phyloP scores from a whole-genome alignment of 2,113 vertebrate genomes.

The Psammodynastes pulverulentus region DNA sequence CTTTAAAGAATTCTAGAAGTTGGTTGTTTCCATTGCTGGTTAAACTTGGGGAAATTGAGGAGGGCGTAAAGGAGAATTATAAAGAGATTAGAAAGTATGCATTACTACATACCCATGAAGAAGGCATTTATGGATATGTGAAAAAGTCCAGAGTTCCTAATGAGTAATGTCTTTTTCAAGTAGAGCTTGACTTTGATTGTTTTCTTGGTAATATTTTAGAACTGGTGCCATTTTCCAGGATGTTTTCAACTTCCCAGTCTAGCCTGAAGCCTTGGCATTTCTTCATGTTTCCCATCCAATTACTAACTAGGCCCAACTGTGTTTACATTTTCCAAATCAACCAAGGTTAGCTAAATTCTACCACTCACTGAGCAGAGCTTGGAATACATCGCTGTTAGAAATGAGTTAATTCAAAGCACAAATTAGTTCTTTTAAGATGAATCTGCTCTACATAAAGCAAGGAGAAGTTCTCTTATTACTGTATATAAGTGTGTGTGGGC shows the following conservation, averaged over 20 bases:
- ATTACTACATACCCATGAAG: not conserved
- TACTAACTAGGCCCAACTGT: not conserved
- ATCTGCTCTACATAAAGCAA: not conserved
- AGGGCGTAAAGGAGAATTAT: not conserved
- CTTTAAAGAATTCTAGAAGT: not conserved
- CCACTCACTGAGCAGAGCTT: not conserved
- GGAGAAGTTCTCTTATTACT: not conserved
- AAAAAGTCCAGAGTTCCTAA: not conserved
- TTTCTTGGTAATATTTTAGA: not conserved
- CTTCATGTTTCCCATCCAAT: not conserved
- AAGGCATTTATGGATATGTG: not conserved
- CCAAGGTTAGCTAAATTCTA: not conserved
- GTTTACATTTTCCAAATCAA: not conserved
- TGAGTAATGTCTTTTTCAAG: not conserved
- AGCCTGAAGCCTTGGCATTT: not conserved
- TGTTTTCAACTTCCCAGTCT: not conserved
- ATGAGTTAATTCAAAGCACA: not conserved
- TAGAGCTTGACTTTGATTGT: not conserved
- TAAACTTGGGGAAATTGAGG: not conserved
- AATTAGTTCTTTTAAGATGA: not conserved
- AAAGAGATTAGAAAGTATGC: not conserved
- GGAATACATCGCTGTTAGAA: not conserved
- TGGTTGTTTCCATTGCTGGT: not conserved
- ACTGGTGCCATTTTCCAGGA: not conserved
- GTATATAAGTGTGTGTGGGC: not conserved